Base-by-base conservation (phyloP, 2,113 vertebrate species). In the Octodon degus region DNA sequence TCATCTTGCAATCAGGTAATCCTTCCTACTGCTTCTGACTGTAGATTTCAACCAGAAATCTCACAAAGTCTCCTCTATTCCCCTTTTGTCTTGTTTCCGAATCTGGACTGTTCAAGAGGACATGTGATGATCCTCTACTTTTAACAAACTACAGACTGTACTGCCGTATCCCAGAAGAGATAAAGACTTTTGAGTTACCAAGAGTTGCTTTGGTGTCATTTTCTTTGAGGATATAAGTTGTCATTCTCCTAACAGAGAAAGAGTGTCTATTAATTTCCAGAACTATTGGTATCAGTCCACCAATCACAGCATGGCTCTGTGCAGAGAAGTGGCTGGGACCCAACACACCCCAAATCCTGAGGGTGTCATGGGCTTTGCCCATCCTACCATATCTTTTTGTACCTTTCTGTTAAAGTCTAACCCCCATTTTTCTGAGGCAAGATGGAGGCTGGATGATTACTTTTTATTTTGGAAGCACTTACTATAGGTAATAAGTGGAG, bases 201-300 rank as follows among this genome's bases (percentile, higher is more conserved):
- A 25, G n/a, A 87, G 47, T 50, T 55, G 10, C 34, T 58, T 62
- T 55, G 24, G 30, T 27, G 11, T 19, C 55, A 82, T 85, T 96
- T 94, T 70, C 10, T 40, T 47, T 10, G 27, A 1, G 11, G n/a
- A 3, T 67, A 22, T 47, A 63, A 68, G 55, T 17, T 25, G 34
- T 13, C 11, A 65, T 19, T 34, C 1, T 20, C 16, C 1, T 25
- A 13, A 0, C 7, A 79, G n/a, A 63, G n/a, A 62, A 84, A 17
- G 55, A 25, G 67, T 79, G 77, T 30, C 40, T 55, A 82, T 68
- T 88, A 34, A 89, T 90, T 94, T 97, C 76, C 4, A 47, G n/a
- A 25, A 67, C 25, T 80, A 20, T 5, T 70, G 27, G 14, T 27
- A 47, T 60, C 91, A 60, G 37, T 91, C 8, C 16, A 72, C 32